phyloP scores from a whole-genome alignment of 2,113 vertebrate species.

The Rallus limicola region DNA sequence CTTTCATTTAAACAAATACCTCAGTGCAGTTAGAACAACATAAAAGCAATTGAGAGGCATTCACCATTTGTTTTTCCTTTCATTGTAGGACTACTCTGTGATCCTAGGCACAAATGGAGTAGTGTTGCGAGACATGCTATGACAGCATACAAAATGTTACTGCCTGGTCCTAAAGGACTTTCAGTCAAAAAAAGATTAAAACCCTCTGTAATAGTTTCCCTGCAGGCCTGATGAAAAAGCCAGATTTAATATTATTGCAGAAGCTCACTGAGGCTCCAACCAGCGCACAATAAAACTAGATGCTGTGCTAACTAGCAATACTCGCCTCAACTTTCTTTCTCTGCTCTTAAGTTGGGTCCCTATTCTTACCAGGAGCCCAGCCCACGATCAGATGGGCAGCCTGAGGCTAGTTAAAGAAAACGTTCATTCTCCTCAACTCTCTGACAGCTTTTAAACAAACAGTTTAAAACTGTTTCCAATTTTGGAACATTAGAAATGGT shows the following conservation, averaged over 20 bases:
- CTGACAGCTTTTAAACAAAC: constrained; percentile 33
- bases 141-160: background rate
- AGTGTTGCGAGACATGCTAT: background rate
- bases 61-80: constrained; percentile 18
- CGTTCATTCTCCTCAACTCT: background rate
- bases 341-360: background rate
- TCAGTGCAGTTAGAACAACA: background rate
- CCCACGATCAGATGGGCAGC: background rate
- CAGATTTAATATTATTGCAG: background rate
- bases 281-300: background rate
- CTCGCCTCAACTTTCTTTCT: background rate
- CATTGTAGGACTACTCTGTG: background rate
- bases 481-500: constrained; percentile 5
- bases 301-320: background rate
- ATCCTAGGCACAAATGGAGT: background rate
- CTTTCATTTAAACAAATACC: constrained; percentile 43
- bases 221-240: background rate
- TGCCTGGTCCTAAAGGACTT: constrained; percentile 3
- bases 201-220: background rate
- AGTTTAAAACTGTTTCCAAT: constrained; percentile 19
- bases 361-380: background rate
- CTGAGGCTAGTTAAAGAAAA: constrained; percentile 29
- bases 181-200: background rate
- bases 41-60: background rate
- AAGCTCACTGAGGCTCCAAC: background rate